Percentiles rank a stretch among this genome's conserved stretches.
phyloP scores from a whole-genome alignment of 1,140 invertebrate species.

The Cecropterus lyciades region DNA sequence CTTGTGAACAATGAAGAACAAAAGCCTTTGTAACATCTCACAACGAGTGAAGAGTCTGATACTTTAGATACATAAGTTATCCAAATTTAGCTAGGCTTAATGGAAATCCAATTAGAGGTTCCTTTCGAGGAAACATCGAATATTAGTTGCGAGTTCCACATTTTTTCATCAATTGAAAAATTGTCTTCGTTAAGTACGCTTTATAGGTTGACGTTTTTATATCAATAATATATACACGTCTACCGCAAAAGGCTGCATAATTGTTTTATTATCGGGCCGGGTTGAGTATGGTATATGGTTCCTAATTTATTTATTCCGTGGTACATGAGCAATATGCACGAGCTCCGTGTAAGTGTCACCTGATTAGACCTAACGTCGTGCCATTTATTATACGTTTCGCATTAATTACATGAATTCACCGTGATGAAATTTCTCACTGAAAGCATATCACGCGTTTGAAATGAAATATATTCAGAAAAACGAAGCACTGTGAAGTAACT shows the following conservation, averaged over 20 bases:
- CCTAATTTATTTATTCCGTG: constrained; percentile 57
- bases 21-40: no score
- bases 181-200: no score
- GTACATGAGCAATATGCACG: constrained; percentile 32
- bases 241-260: constrained; percentile 62
- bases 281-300: constrained; percentile 40
- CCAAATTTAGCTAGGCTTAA: no score
- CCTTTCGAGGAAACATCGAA: no score
- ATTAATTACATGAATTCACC: constrained; percentile 22
- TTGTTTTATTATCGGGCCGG: constrained; percentile 61
- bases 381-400: constrained; percentile 42
- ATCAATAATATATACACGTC: constrained; percentile 64
- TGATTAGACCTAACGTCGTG: constrained; percentile 23
- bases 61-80: no score
- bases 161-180: no score
- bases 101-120: no score
- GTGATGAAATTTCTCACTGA: constrained; percentile 10
- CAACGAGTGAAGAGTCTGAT: no score
- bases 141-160: no score
- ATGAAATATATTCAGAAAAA: constrained; percentile 43
- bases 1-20: no score
- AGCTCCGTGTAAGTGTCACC: constrained; percentile 33
- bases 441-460: neutral
- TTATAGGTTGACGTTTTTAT: constrained; percentile 38
- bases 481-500: constrained; percentile 16